These are phyloP conservation scores for Thaumatotibia leucotreta DNA, from an alignment of 1,140 invertebrate genomes.

Conservation along the genomic window DNA sequence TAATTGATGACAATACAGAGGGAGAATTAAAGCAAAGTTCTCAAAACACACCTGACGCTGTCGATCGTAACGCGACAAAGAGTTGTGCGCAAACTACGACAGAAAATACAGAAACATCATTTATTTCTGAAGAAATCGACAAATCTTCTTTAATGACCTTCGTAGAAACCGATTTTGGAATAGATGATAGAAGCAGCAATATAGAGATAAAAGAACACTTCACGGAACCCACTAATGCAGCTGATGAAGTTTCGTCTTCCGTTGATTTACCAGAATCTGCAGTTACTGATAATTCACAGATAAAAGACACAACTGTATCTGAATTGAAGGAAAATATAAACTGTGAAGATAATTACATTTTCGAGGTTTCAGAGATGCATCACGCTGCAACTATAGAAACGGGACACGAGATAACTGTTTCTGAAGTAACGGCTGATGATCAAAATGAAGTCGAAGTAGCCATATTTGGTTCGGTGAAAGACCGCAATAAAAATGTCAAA, in stretches of 20 bases:
- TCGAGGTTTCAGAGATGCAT: neutral
- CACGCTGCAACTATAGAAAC: neutral
- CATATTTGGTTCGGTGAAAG: slow-evolving; percentile 73
- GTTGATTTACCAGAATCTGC: neutral
- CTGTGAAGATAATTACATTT: neutral
- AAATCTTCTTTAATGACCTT: neutral
- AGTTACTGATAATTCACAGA: neutral
- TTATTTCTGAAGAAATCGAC: neutral
- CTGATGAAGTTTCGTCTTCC: neutral
- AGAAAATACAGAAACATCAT: neutral
- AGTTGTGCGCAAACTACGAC: neutral
- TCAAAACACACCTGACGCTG: neutral
- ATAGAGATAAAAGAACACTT: neutral
- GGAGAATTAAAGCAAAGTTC: slow-evolving; percentile 23
- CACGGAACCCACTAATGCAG: neutral
- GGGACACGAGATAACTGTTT: neutral
- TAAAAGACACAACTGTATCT: neutral
- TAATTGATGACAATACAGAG: neutral
- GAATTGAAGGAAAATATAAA: neutral
- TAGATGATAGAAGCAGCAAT: neutral
- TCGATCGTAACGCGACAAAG: neutral
- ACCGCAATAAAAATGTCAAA: slow-evolving; percentile 45
- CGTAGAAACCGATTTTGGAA: neutral
- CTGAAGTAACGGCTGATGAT: neutral
- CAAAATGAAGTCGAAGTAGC: slow-evolving; percentile 48